Conservation (phyloP, 2,797 vertebrate genomes). For the Sebastiscus albofasciatus region DNA sequence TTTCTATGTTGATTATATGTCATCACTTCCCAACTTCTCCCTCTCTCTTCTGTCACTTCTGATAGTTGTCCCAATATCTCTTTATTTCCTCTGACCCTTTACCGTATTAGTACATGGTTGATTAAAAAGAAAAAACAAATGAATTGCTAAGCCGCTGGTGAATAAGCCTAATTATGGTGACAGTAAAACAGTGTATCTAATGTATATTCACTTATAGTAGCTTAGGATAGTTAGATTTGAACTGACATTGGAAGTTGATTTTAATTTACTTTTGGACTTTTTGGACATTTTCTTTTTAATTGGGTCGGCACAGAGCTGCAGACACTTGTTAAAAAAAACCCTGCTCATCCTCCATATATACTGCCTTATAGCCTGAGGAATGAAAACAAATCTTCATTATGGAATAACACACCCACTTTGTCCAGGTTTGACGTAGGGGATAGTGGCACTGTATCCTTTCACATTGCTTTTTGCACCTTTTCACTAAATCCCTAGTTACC, state of each 20-base stretch:
- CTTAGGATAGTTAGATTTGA: not conserved
- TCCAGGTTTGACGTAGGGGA: not conserved
- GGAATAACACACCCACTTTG: not conserved
- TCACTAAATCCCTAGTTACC: not conserved
- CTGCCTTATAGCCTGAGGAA: not conserved
- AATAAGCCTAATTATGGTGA: not conserved
- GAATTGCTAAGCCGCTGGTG: not conserved
- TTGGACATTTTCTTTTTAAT: not conserved
- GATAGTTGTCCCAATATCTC: not conserved
- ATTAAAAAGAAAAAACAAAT: not conserved
- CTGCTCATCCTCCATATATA: not conserved
- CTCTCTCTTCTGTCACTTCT: not conserved
- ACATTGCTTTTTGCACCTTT: constrained; percentile 17
- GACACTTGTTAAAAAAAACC: not conserved
- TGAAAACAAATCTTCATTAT: not conserved
- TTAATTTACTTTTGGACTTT: not conserved
- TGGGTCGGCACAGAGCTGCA: not conserved
- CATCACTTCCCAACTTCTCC: not conserved
- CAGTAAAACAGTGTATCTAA: not conserved
- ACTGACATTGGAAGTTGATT: not conserved
- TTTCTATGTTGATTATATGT: not conserved
- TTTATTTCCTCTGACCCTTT: not conserved
- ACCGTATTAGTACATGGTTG: not conserved
- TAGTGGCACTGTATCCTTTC: not conserved
- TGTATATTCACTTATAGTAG: not conserved